Percentiles rank a stretch among this genome's conserved stretches.
Evolutionary conservation across 2,113 vertebrate genomes (phyloP).

Genomic region (Oncorhynchus gorbuscha): DNA sequence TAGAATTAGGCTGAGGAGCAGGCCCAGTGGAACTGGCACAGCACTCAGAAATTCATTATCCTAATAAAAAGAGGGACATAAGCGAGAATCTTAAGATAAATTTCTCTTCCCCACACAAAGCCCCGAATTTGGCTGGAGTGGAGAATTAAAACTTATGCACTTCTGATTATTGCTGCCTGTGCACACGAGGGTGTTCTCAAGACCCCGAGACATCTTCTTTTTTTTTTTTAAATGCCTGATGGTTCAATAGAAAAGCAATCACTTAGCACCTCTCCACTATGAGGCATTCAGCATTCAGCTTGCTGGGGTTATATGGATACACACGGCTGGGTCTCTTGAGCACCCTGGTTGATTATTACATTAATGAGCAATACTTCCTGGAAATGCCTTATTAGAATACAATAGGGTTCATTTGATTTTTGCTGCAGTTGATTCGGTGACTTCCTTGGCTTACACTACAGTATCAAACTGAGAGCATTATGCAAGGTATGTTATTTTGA

Average conservation of each 20-base stretch:
- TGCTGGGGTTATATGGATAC: conserved; percentile 24
- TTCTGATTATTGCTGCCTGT: conserved; percentile 39
- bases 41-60: conserved; percentile 74
- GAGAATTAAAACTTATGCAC: conserved; percentile 33
- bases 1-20: conserved; percentile 71
- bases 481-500: conserved; percentile 56
- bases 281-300: conserved; percentile 28
- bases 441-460: conserved; percentile 11
- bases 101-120: conserved; percentile 49
- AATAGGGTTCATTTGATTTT: background rate
- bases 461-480: background rate
- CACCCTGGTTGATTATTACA: conserved; percentile 24
- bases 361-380: conserved; percentile 35
- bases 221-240: too few species aligned
- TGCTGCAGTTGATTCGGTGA: background rate
- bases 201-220: conserved; percentile 34
- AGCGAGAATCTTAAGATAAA: conserved; percentile 65
- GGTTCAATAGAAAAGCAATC: conserved; percentile 51
- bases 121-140: conserved; percentile 32
- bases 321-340: conserved; percentile 27
- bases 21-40: conserved; percentile 70
- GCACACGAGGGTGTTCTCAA: conserved; percentile 41
- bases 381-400: conserved; percentile 32
- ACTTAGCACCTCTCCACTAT: conserved; percentile 40
- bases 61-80: conserved; percentile 72